Conservation (phyloP, 2,797 vertebrate species). For the Percopsis omiscomaycus region DNA sequence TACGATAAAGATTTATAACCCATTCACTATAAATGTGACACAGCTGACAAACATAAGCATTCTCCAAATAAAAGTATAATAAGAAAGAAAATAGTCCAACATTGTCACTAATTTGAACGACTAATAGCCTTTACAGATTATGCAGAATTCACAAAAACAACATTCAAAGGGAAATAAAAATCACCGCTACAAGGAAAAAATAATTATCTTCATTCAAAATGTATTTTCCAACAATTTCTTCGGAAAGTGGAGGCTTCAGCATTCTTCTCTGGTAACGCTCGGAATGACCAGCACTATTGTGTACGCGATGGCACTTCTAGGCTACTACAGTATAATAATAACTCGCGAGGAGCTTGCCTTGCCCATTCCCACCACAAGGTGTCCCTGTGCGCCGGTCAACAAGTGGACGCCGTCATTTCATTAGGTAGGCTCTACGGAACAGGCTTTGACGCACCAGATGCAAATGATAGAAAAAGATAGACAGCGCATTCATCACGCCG, state of each 20-base stretch:
- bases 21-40: slow-evolving; percentile 15
- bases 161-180: background rate
- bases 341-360: slow-evolving; percentile 9
- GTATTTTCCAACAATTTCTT: slow-evolving; percentile 9
- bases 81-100: background rate
- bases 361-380: slow-evolving; percentile 59
- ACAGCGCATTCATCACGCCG: too few relatives aligned
- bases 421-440: too few relatives aligned
- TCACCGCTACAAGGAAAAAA: background rate
- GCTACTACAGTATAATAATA: slow-evolving; percentile 24
- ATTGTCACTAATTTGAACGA: background rate
- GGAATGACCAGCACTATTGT: slow-evolving; percentile 41
- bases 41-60: background rate
- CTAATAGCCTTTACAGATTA: background rate
- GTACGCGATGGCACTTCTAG: slow-evolving; percentile 39
- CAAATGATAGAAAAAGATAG: too few relatives aligned
- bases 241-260: slow-evolving; percentile 34
- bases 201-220: slow-evolving; percentile 7
- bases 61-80: background rate
- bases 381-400: slow-evolving; percentile 48
- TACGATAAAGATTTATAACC: slow-evolving; percentile 5
- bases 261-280: slow-evolving; percentile 28
- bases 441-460: too few relatives aligned
- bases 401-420: too few relatives aligned
- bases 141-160: background rate